Evolutionary conservation across 2,113 vertebrate species (phyloP), one percentile per base, ranked within the genome.

Genomic region (Pimephales promelas): DNA sequence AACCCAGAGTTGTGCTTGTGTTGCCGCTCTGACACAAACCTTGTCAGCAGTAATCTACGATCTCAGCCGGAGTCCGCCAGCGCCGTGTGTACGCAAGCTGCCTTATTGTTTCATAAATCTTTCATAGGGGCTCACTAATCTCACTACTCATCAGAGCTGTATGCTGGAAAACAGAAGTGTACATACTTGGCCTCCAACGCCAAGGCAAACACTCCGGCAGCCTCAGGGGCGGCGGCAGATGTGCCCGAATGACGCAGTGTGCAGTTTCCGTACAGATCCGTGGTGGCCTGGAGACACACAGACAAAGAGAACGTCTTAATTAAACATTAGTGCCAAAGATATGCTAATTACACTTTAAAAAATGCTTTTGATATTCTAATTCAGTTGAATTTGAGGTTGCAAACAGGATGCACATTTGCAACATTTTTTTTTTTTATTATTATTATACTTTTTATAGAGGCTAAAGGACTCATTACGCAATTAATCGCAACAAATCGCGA

Each of bases 131-230:
- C 28, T 61, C 81, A 76, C 68, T 22, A 78, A 7, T 72, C 28
- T 61, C 81, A 76, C 68, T 22, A 78, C 9, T 72, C 24, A 78
- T 79, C 2, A 6, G 78, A 84, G 18, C 78, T 59, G 3, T 11
- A 5, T 61, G 71, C 45, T 68, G 75, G 62, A 66, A 84, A 56
- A 22, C 20, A 20, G 24, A 74, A 84, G 62, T 73, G 76, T 85
- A 95, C 97, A 79, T 97, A 99, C 98, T 99, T 99, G 86, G 98
- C 97, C 91, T 99, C 98, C 86, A 99, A 92, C 77, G 97, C 97
- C 91, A 99, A 90, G 66, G 98, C 97, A 64, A 99, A 99, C 85
- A 99, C 98, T 1, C 98, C 98, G 1, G 98, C 98, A 52, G 98
- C 98, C 89, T 99, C 98, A 0, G 98, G 98, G 87, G 98, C 98